Evolutionary conservation across 2,113 vertebrate species (phyloP), one percentile per base, ranked within the genome.

Genomic region (Cardinalis cardinalis): DNA sequence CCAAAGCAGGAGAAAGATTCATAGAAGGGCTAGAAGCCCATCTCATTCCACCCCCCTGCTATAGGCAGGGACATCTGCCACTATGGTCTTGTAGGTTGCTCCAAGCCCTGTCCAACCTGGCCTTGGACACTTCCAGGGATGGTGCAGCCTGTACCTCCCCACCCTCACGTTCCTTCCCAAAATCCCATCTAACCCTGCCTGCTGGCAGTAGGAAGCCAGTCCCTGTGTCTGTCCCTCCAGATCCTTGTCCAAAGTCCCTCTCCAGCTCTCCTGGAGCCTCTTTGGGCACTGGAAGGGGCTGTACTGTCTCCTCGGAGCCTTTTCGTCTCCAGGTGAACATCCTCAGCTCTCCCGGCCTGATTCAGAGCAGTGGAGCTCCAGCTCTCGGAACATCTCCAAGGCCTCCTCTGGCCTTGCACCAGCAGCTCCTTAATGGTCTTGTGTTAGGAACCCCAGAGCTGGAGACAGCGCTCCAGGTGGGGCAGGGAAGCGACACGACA

Each of bases 401-500:
- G 36, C 9, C 44, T 21, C 18, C 43, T 23, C 61, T 32, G 52
- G 52, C 16, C 59, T 19, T 7, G 36, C 3, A 1, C 31, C 59
- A 79, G 49, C 58, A 64, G 43, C 21, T 72, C 31, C 36, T 51
- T 8, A 36, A 20, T 34, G 43, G 17, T 26, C 21, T 32, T 23
- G 2, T 13, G 36, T 3, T 29, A n/a, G 43, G 34, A 64, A 21
- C 18, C 6, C 31, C 66, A 43, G 43, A 49, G 58, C 21, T 5
- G 2, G 26, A 17, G 60, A 12, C 36, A n/a, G 36, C 1, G 44
- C 60, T 25, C 36, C n/a, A 12, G 19, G 6, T 8, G 10, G n/a
- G 44, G 19, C 0, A 43, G 21, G 43, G 29, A 77, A 71, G 51
- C 0, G 6, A 55, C 14, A 24, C 1, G 16, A 38, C 16, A 25